A percentile compares a stretch with the other conserved stretches of the same genome.
These are phyloP conservation scores for Serranus cabrilla DNA, from an alignment of 2,797 vertebrate species.

Conservation along the genomic window DNA sequence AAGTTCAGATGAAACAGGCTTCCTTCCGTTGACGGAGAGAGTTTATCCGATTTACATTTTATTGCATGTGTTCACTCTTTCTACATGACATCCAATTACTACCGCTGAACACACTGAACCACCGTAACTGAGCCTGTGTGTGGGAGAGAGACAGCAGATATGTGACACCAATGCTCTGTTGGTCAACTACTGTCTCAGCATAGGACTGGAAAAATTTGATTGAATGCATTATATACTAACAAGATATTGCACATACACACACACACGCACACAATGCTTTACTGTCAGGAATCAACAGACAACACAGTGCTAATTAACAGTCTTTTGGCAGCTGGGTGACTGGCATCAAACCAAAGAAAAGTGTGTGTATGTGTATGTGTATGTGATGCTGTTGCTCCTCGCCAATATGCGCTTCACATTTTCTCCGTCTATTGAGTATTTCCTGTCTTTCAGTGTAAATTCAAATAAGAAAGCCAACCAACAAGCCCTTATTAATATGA, in stretches of 20 bases:
- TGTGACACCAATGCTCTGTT: neutral
- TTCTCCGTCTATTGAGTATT: neutral
- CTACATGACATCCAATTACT: conserved; percentile 29
- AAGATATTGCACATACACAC: neutral
- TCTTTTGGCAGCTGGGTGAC: conserved; percentile 32
- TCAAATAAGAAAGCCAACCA: neutral
- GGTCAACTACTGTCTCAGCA: neutral
- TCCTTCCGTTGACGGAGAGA: conserved; percentile 1
- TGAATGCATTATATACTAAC: conserved; percentile 19
- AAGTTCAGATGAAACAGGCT: conserved; percentile 38
- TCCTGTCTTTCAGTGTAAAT: neutral
- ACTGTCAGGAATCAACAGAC: conserved; percentile 28
- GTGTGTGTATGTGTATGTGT: neutral
- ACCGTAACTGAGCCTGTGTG: conserved; percentile 13
- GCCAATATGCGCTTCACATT: neutral
- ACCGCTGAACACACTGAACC: conserved; percentile 3
- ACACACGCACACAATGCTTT: conserved; percentile 1
- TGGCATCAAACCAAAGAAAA: conserved; percentile 29
- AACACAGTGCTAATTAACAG: conserved; percentile 41
- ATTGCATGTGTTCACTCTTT: conserved; percentile 3
- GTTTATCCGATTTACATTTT: conserved; percentile 22
- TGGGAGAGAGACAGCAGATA: neutral
- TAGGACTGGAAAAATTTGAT: conserved; percentile 3
- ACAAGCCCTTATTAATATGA: conserved; percentile 14
- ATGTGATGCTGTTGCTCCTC: neutral